Evolutionary conservation across 2,797 vertebrate genomes (phyloP).

Genomic region (Melopsittacus undulatus): DNA sequence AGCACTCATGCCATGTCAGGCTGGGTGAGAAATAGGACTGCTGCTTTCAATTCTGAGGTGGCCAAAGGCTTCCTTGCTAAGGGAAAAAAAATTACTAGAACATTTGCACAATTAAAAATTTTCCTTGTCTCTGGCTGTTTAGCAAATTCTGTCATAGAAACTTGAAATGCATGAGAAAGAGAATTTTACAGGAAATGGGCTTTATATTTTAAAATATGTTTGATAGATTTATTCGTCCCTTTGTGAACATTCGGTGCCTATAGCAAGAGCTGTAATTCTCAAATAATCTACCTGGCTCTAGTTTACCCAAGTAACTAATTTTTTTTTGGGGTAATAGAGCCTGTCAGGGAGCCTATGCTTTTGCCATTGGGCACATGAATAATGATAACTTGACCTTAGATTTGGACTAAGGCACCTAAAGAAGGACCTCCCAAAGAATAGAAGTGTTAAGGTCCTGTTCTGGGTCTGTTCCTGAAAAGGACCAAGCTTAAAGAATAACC

Average conservation of each 20-base stretch:
- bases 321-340: fast-evolving
- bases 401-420: background rate
- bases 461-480: background rate
- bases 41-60: background rate
- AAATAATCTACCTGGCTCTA: background rate
- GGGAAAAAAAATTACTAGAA: background rate
- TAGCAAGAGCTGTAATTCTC: background rate
- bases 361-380: background rate
- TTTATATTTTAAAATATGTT: background rate
- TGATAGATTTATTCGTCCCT: background rate
- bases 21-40: background rate
- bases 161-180: background rate
- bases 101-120: background rate
- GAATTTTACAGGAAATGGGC: background rate
- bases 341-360: background rate
- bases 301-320: background rate
- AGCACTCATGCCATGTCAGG: background rate
- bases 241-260: background rate
- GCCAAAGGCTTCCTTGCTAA: background rate
- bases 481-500: background rate
- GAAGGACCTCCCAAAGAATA: background rate
- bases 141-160: background rate
- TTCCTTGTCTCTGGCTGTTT: background rate
- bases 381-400: background rate
- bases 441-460: background rate